phyloP scores from a whole-genome alignment of 2,888 invertebrate genomes.

The Cataglyphis cursor region DNA sequence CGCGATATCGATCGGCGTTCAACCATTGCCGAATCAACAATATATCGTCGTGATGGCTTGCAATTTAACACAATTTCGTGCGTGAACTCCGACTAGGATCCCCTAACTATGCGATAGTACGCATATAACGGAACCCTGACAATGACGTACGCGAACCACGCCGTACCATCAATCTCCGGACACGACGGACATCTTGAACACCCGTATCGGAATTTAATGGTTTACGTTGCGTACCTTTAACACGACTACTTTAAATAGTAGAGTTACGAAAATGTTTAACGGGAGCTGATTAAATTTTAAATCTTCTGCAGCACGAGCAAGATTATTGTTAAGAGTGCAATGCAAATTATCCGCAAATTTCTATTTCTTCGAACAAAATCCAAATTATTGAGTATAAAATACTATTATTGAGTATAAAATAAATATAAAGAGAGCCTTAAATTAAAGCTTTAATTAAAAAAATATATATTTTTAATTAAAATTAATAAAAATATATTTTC shows the following conservation, averaged over 20 bases:
- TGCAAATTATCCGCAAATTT: not conserved
- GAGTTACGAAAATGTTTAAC: not conserved
- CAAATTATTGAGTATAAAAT: not conserved
- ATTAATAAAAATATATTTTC: not conserved
- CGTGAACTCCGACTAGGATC: not conserved
- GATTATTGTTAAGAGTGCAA: slow-evolving; percentile 5
- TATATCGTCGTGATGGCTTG: slow-evolving; percentile 29
- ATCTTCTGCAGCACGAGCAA: not conserved
- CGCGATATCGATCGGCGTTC: slow-evolving; percentile 57
- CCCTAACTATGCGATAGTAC: slow-evolving; percentile 1
- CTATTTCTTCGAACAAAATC: not conserved
- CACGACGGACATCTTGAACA: slow-evolving; percentile 14
- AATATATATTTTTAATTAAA: no score
- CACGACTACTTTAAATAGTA: slow-evolving; percentile 13
- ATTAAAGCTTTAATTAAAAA: not conserved
- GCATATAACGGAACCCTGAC: slow-evolving; percentile 22
- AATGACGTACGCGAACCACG: slow-evolving; percentile 25
- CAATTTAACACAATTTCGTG: slow-evolving; percentile 35
- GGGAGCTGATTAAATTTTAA: not conserved
- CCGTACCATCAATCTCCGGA: slow-evolving; percentile 35
- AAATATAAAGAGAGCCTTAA: not conserved
- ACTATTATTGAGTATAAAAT: not conserved
- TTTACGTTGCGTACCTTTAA: slow-evolving; percentile 14
- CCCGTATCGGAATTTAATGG: slow-evolving; percentile 32
- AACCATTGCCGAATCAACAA: slow-evolving; percentile 43